Conservation (phyloP, 1,140 invertebrate species). For the Habropoda laboriosa region DNA sequence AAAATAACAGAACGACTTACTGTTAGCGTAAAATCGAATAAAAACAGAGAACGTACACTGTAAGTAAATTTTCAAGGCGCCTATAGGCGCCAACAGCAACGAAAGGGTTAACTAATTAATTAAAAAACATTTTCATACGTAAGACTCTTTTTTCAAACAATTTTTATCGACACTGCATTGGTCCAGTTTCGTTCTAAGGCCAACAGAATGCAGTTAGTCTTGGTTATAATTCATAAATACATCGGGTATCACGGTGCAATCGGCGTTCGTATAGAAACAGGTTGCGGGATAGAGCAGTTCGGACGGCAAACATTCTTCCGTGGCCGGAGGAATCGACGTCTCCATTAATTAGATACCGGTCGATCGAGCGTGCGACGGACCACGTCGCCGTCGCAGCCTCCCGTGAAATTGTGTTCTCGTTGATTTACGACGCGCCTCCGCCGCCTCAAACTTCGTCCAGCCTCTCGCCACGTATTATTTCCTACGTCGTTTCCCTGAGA, state of each 20-base stretch:
- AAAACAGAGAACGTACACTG: too few species aligned
- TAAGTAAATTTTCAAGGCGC: too few species aligned
- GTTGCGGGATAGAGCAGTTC: not conserved
- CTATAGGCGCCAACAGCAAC: too few species aligned
- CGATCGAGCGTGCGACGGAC: constrained; percentile 47
- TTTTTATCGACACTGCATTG: too few species aligned
- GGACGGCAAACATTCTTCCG: constrained; percentile 44
- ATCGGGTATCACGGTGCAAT: not conserved
- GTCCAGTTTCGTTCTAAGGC: too few species aligned
- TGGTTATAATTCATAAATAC: constrained; percentile 11
- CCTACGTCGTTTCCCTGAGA: constrained; percentile 16
- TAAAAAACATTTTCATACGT: too few species aligned
- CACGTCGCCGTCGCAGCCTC: constrained; percentile 52
- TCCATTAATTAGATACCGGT: constrained; percentile 59
- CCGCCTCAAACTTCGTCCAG: constrained; percentile 2
- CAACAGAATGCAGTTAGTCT: not conserved
- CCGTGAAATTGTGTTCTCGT: constrained; percentile 59
- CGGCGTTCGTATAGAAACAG: constrained; percentile 16
- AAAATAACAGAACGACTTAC: too few species aligned
- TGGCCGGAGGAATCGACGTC: constrained; percentile 47
- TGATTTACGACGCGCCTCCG: constrained; percentile 44
- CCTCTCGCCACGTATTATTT: constrained; percentile 31
- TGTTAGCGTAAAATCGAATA: too few species aligned
- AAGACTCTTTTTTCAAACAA: too few species aligned
- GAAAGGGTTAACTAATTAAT: too few species aligned